A percentile compares a stretch with the other conserved stretches of the same genome.
These are phyloP conservation scores for Ophiothrix spiculata DNA, from an alignment of 35 echinoderm and acorn worm genomes.

Conservation along the genomic window DNA sequence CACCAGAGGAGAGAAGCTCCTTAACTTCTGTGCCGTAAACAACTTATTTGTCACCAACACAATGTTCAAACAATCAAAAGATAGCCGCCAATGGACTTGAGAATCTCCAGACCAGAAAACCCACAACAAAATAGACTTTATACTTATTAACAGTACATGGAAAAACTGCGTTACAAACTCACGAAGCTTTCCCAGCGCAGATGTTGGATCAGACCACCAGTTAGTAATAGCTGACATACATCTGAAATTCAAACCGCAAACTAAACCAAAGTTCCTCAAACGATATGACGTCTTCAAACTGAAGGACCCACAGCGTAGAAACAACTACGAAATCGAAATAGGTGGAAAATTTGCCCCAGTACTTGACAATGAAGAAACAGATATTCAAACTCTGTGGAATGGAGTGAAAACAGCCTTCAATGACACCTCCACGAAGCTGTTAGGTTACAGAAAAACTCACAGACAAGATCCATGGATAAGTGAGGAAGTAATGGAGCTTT, in stretches of 20 bases:
- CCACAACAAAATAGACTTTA: slow-evolving; percentile 50
- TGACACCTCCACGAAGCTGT: too few relatives aligned
- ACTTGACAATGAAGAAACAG: too few relatives aligned
- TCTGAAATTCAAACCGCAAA: slow-evolving; percentile 57
- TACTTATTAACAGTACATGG: slow-evolving; percentile 39
- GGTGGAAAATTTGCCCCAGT: too few relatives aligned
- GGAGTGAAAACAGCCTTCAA: too few relatives aligned
- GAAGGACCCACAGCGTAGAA: too few relatives aligned
- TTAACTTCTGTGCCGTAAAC: slow-evolving; percentile 38
- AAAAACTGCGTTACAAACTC: slow-evolving; percentile 32
- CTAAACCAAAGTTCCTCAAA: too few relatives aligned
- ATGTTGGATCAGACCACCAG: slow-evolving; percentile 41
- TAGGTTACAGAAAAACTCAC: too few relatives aligned
- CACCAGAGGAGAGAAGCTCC: slow-evolving; percentile 47
- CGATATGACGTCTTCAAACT: too few relatives aligned
- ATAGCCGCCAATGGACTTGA: slow-evolving; percentile 41
- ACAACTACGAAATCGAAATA: too few relatives aligned
- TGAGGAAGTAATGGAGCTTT: too few relatives aligned
- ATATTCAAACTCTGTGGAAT: too few relatives aligned
- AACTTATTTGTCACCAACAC: slow-evolving; percentile 38
- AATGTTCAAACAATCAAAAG: slow-evolving; percentile 8
- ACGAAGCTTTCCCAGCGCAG: slow-evolving; percentile 23
- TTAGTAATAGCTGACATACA: slow-evolving; percentile 23
- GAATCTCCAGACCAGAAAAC: slow-evolving; percentile 45
- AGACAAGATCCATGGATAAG: too few relatives aligned